Evolutionary conservation across 1,140 invertebrate genomes (phyloP), one percentile per base, ranked within the genome.

Genomic region (Panulirus ornatus): DNA sequence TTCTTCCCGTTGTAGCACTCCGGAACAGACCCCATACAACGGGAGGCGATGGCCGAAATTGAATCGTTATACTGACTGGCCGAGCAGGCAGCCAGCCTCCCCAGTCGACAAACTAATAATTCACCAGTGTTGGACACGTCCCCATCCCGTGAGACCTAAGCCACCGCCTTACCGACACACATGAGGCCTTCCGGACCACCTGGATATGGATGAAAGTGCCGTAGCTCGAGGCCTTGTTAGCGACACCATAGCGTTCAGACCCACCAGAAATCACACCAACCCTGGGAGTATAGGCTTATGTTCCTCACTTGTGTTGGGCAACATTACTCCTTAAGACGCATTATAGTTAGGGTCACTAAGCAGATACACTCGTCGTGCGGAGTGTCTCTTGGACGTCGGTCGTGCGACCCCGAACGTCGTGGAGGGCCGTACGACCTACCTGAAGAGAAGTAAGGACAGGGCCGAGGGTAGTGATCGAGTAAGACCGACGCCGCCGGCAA

Each of bases 71-170:
- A 42, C n/a, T 79, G 76, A 79, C 47, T 47, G 51, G 27, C 47
- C 76, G 76, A 79, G 76, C 27, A 27, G 76, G 27, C 47, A 47
- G 75, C 75, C 75, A 54, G 76, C 76, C 76, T 79, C 44, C n/a
- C 76, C 44, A 51, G 76, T 51, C 76, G 42, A 79, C 76, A 79
- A 79, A 79, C 76, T 79, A 79, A 79, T 79, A 79, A 79, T 34
- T 79, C 76, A 79, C 76, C 76, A 16, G 42, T 16, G 76, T 42
- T 16, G 76, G 42, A 79, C 76, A 79, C 42, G 51, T 79, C 22
- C 2, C 76, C 42, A 51, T 22, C n/a, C 76, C 22, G 1, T 34
- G 16, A 19, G 47, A 19, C n/a, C 42, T 34, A 51, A 34, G 30
- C 42, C 19, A 47, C 76, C 42, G 6, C 47, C 22, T 11, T 22